Conservation (phyloP, 2,888 invertebrate genomes). For the Pyrochroa serraticornis region DNA sequence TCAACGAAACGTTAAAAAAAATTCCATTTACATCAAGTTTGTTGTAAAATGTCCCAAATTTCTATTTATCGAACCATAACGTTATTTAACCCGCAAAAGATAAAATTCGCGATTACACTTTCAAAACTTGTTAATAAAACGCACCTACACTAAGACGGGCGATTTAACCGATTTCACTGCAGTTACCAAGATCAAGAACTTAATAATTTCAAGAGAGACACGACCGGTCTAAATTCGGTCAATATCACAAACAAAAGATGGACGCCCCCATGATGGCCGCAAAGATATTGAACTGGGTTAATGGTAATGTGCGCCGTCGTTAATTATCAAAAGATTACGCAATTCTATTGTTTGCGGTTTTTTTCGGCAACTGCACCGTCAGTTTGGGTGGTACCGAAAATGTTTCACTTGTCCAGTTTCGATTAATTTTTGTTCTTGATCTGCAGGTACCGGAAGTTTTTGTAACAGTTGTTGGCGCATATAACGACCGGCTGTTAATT, state of each 20-base stretch:
- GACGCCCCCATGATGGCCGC: background rate
- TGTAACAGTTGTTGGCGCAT: background rate
- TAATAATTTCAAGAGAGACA: background rate
- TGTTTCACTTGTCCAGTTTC: background rate
- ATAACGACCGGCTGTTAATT: slow-evolving; percentile 29
- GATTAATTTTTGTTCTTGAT: background rate
- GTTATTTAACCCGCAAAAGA: too few species aligned
- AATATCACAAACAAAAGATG: background rate
- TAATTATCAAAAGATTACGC: background rate
- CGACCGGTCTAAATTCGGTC: background rate
- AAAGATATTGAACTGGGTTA: slow-evolving; percentile 6
- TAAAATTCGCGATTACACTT: too few species aligned
- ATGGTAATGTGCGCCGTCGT: background rate
- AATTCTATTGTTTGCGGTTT: background rate
- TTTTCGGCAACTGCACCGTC: too few species aligned
- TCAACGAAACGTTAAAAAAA: too few species aligned
- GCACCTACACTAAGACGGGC: background rate
- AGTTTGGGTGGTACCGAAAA: background rate
- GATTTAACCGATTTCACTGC: background rate
- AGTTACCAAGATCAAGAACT: background rate
- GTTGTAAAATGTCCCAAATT: too few species aligned
- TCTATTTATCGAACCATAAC: too few species aligned
- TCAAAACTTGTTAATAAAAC: background rate
- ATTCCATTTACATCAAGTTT: too few species aligned
- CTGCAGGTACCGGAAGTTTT: background rate